Conservation (phyloP, 2,888 invertebrate genomes). For the Thereva unica region DNA sequence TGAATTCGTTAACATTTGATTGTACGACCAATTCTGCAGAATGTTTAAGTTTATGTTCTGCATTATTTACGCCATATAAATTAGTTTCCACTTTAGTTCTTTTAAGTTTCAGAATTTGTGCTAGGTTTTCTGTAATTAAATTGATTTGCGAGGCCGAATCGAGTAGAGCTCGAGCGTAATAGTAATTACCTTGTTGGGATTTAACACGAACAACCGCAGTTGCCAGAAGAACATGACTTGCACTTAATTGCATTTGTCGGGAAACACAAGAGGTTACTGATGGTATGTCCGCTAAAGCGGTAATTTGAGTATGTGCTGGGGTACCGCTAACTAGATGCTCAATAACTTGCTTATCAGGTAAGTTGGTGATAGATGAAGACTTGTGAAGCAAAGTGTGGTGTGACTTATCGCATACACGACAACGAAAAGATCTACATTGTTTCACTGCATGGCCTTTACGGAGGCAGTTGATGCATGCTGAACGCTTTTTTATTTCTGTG, state of each 20-base stretch:
- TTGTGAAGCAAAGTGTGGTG: slow-evolving; percentile 1
- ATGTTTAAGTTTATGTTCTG: not conserved
- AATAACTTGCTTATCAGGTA: no score
- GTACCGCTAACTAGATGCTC: no score
- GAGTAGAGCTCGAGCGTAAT: slow-evolving; percentile 20
- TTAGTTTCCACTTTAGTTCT: not conserved
- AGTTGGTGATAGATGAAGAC: not conserved
- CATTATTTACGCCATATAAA: slow-evolving; percentile 6
- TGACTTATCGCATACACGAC: not conserved
- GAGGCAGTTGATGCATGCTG: slow-evolving; percentile 1
- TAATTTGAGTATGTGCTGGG: no score
- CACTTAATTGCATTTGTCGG: no score
- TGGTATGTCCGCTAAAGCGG: no score
- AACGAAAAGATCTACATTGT: not conserved
- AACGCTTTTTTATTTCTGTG: not conserved
- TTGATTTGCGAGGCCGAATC: slow-evolving; percentile 31
- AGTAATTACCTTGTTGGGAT: not conserved
- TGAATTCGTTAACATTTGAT: slow-evolving; percentile 1
- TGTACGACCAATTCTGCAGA: slow-evolving; percentile 1
- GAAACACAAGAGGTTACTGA: no score
- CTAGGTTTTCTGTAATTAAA: slow-evolving; percentile 15
- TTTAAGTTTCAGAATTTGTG: slow-evolving; percentile 6
- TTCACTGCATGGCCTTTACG: not conserved
- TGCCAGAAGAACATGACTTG: not conserved
- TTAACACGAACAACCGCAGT: slow-evolving; percentile 20